phyloP scores from a whole-genome alignment of 2,888 invertebrate species.

The Trissonchulus sp. region DNA sequence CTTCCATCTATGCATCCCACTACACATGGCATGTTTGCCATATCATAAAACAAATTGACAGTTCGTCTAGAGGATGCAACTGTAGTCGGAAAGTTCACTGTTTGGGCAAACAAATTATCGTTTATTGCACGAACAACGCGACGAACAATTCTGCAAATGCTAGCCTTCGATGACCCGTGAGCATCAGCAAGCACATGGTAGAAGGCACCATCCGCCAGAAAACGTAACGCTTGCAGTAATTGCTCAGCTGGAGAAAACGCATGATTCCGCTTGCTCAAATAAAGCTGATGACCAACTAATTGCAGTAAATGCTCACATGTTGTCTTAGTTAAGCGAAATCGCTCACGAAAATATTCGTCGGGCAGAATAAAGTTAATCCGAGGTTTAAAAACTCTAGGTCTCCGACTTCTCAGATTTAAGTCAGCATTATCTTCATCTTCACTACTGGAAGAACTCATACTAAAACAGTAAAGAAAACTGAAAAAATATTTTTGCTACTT shows the following conservation, averaged over 20 bases:
- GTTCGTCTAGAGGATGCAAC: neutral
- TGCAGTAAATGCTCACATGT: neutral
- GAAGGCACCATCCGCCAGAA: neutral
- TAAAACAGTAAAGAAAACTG: too few relatives aligned
- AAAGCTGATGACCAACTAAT: neutral
- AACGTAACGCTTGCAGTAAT: neutral
- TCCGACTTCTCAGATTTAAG: neutral
- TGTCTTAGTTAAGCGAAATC: neutral
- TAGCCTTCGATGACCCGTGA: neutral
- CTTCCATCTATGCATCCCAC: constrained; percentile 24
- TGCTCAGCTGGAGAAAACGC: neutral
- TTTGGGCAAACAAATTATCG: neutral
- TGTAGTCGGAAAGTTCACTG: neutral
- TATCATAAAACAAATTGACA: neutral
- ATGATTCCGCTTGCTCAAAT: neutral
- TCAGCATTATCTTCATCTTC: neutral
- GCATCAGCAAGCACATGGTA: neutral
- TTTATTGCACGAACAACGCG: neutral
- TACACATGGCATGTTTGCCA: neutral
- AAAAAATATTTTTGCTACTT: too few relatives aligned
- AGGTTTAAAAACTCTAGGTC: neutral
- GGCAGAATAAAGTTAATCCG: neutral
- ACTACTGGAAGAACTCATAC: neutral
- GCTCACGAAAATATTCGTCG: neutral
- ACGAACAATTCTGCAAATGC: neutral